Base-by-base conservation (phyloP, 2,888 invertebrate genomes). In the Junonia oenone region DNA sequence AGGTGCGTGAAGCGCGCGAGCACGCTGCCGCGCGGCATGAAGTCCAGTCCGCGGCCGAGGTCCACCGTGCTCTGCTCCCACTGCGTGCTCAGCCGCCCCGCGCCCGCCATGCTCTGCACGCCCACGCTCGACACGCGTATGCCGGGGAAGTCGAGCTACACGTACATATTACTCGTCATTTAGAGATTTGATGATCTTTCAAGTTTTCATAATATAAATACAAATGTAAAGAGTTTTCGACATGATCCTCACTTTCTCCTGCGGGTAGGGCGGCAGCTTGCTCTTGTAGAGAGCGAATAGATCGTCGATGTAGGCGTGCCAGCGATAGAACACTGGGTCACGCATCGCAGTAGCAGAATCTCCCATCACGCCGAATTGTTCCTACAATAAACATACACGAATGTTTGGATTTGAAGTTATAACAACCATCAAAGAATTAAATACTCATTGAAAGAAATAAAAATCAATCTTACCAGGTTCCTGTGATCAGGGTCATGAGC, bases 271-370 rank as follows among this genome's bases (percentile, higher is more conserved):
- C 0, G 93, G 86, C 22, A 97, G 83, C 11, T 93, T 93, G 58
- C 89, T 87, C 81, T 97, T 97, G 81, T 94, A 93, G 62, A 93
- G 91, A 65, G 93, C 92, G 91, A 96, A 96, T 27, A 97, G 83
- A 65, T 95, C 94, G 68, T 97, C 95, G 19, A 96, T 89, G 73
- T 93, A 94, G 0, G 94, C 92, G 72, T 97, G 97, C 95, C 95
- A 96, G 73, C 95, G 93, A 85, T 96, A 97, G 90, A 97, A 97
- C 14, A 95, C 83, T 0, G 97, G 96, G 81, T 97, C 97, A 1
- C 97, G 91, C 96, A 97, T 96, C 0, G 96, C 95, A 0, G 96
- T 96, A 0, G 95, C 92, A 0, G 95, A 93, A 72, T 96, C 96
- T 0, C 96, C 96, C 92, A 97, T 96, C 26, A 96, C 94, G 37